A percentile compares a stretch with the other conserved stretches of the same genome.
Evolutionary conservation across 1,140 invertebrate species (phyloP).

Genomic region (Scaptomyza montana): DNA sequence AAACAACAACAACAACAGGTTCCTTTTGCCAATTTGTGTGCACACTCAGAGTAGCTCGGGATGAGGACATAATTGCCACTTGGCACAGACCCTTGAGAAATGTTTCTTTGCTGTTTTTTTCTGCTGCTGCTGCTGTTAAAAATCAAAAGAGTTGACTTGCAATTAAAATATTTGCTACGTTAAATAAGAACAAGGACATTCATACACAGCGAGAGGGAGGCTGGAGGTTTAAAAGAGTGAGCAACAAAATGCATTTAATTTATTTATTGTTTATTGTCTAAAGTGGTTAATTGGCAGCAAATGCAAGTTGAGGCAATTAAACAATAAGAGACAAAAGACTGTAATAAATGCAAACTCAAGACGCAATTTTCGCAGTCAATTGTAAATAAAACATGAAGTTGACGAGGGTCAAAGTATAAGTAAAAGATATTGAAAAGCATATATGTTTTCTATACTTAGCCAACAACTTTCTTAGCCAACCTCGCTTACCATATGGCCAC

Average conservation of each 20-base stretch:
- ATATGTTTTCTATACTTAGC: too few relatives aligned
- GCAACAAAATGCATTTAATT: constrained; percentile 19
- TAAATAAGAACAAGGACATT: constrained; percentile 27
- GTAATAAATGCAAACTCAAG: neutral
- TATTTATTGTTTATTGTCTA: constrained; percentile 19
- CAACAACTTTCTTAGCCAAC: neutral
- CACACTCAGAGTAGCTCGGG: constrained; percentile 46
- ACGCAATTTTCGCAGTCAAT: constrained; percentile 1
- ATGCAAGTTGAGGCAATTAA: constrained; percentile 1
- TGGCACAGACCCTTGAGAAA: constrained; percentile 54
- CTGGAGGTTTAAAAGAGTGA: neutral
- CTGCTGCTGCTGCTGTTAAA: constrained; percentile 4
- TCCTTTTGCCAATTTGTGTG: constrained; percentile 60
- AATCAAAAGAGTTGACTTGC: constrained; percentile 69
- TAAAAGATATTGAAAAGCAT: too few relatives aligned
- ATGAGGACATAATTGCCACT: constrained; percentile 78
- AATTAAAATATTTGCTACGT: constrained; percentile 73
- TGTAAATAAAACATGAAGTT: neutral
- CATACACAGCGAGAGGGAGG: too few relatives aligned
- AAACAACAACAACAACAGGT: constrained; percentile 8
- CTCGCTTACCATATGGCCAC: constrained; percentile 7
- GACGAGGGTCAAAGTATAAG: neutral
- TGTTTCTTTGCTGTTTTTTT: constrained; percentile 38
- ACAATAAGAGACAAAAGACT: constrained; percentile 3
- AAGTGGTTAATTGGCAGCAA: constrained; percentile 15